Evolutionary conservation across 1,140 invertebrate species (phyloP).

Genomic region (Ptiloglossa arizonensis): DNA sequence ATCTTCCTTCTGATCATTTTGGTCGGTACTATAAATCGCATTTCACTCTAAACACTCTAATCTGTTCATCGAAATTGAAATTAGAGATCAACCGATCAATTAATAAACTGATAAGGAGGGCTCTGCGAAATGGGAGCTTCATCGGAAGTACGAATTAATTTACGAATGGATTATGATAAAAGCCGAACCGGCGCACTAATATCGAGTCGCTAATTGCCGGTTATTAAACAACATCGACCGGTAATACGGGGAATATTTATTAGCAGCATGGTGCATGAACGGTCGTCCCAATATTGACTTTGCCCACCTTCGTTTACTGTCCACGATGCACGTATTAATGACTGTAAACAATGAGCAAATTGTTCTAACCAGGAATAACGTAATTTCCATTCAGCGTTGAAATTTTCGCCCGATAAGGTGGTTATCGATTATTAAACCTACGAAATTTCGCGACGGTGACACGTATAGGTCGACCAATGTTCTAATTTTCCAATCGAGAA

Average conservation of each 20-base stretch:
- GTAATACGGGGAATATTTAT: slow-evolving; percentile 42
- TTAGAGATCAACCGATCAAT: neutral
- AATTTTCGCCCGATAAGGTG: neutral
- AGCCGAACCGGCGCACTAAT: slow-evolving; percentile 42
- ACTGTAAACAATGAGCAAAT: slow-evolving; percentile 56
- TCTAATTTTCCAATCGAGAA: neutral
- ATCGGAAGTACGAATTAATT: slow-evolving; percentile 43
- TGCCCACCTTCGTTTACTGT: neutral
- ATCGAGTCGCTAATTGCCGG: slow-evolving; percentile 58
- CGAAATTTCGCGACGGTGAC: too few relatives aligned
- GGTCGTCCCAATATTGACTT: slow-evolving; percentile 29
- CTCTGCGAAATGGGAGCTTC: neutral
- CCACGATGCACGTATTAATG: slow-evolving; percentile 49
- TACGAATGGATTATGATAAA: slow-evolving; percentile 59
- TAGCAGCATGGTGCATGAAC: neutral
- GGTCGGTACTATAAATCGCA: neutral
- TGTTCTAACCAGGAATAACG: slow-evolving; percentile 58
- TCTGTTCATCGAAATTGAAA: neutral
- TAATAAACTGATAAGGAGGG: slow-evolving; percentile 3
- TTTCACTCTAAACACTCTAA: neutral
- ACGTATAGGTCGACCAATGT: neutral
- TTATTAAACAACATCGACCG: slow-evolving; percentile 52
- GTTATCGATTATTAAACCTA: neutral
- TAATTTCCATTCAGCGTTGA: slow-evolving; percentile 5
- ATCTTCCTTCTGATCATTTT: neutral